Evolutionary conservation across 2,113 vertebrate species (phyloP).

Genomic region (human (Homo sapiens)): GRCh38 chr14:55000001-55000500

Average conservation of each 20-base stretch:
- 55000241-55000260: background rate
- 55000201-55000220: background rate
- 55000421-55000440: background rate
- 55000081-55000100: background rate
- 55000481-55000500: background rate
- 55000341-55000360: slow-evolving; percentile 12
- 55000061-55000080: background rate
- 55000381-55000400: background rate
- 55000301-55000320: slow-evolving; percentile 1
- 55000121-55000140: background rate
- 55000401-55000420: slow-evolving; percentile 14
- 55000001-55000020: background rate
- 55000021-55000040: background rate
- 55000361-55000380: background rate
- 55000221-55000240: background rate
- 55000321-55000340: background rate
- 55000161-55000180: background rate
- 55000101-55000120: background rate
- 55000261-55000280: background rate
- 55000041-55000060: slow-evolving; percentile 26
- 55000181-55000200: background rate
- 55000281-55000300: background rate
- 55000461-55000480: background rate
- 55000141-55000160: background rate
- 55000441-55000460: background rate